Evolutionary conservation across 2,113 vertebrate species (phyloP), one percentile per base, ranked within the genome.

Genomic region (Emydura subglobosa): DNA sequence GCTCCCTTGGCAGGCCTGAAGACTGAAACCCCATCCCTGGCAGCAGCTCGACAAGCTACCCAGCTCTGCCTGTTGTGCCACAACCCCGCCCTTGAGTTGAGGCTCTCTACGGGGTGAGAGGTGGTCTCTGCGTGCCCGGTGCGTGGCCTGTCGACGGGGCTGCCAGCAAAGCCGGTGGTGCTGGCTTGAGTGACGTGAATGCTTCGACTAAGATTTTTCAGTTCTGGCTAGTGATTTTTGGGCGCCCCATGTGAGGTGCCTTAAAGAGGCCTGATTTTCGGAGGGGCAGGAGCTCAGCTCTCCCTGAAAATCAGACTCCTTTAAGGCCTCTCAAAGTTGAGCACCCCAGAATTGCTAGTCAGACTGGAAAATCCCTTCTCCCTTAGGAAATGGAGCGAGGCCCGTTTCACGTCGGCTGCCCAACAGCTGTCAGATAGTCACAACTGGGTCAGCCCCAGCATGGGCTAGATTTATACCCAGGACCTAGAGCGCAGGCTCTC

Each of bases 351-450:
- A 65, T 17, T 31, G 31, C 61, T 34, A 4, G 3, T 59, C 31
- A 65, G 14, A 7, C 61, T 65, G 31, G 61, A 34, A 65, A 29
- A 29, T 14, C 31, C 61, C 34, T 31, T 14, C 4, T 14, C 34
- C 61, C 34, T 31, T 14, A 4, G 61, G 59, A 59, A 47, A 42
- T 25, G 72, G 53, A 83, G 57, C 51, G 22, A 53, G 14, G 79
- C 44, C 49, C 51, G 79, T 79, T 83, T 65, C 78, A 11, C 11
- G 0, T 31, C 7, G 22, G 78, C 19, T 19, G 50, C 22, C n/a
- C 53, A 87, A 54, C 13, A 65, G 49, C 83, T 0, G 0, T 1
- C 27, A 12, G 31, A 0, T 5, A 80, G 86, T 53, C 34, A 49
- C 31, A 49, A 74, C 3, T 0, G 24, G 31, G 42, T 3, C 80